Evolutionary conservation across 1,140 invertebrate species (phyloP).

Genomic region (Luehdorfia chinensis): DNA sequence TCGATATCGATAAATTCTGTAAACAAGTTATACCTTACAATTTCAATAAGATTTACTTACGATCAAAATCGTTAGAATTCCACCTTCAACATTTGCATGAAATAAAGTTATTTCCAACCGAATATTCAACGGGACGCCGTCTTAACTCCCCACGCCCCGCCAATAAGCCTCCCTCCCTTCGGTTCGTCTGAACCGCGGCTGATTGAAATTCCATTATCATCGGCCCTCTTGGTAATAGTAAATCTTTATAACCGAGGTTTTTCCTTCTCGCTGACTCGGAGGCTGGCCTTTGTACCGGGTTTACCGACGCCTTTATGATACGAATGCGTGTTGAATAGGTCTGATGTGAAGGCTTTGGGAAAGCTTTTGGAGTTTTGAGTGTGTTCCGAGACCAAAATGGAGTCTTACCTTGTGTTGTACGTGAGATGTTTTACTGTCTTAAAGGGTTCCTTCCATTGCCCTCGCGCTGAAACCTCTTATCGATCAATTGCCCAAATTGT

Average conservation of each 20-base stretch:
- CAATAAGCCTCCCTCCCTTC: not conserved
- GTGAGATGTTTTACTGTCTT: too few relatives aligned
- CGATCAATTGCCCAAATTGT: too few relatives aligned
- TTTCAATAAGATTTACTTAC: too few relatives aligned
- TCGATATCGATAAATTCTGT: too few relatives aligned
- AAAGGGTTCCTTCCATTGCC: too few relatives aligned
- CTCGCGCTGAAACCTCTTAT: too few relatives aligned
- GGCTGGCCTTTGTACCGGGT: constrained; percentile 43
- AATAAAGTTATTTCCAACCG: constrained; percentile 15
- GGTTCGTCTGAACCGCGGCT: constrained; percentile 30
- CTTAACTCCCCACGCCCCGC: not conserved
- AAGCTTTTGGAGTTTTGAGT: too few relatives aligned
- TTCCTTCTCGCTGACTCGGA: constrained; percentile 41
- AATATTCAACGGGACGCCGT: constrained; percentile 9
- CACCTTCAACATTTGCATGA: constrained; percentile 9
- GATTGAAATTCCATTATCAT: constrained; percentile 73
- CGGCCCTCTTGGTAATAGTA: constrained; percentile 43
- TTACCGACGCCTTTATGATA: constrained; percentile 35
- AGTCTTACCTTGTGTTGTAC: too few relatives aligned
- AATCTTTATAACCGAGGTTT: constrained; percentile 43
- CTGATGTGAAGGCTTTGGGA: constrained; percentile 20
- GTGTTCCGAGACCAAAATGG: too few relatives aligned
- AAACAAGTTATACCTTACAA: too few relatives aligned
- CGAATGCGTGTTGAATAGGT: constrained; percentile 34
- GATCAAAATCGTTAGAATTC: constrained; percentile 7